phyloP scores from a whole-genome alignment of 92 coral and sea anemone genomes.

The Scolanthus callimorphus region DNA sequence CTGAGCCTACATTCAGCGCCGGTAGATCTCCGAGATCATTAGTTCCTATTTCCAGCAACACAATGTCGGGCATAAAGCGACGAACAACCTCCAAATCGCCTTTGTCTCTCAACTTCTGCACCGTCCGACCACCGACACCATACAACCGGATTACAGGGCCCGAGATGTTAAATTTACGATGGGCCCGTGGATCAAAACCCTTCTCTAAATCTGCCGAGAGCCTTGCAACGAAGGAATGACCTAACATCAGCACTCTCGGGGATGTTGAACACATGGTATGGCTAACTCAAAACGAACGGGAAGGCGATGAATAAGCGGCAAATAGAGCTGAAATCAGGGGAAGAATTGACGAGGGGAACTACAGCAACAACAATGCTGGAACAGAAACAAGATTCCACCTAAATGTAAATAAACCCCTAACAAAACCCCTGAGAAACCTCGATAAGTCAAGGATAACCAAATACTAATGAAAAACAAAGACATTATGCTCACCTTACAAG shows the following conservation, averaged over 20 bases:
- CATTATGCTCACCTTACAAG: too few species aligned
- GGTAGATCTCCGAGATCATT: conserved; percentile 1
- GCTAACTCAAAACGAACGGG: too few species aligned
- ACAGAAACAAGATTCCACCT: too few species aligned
- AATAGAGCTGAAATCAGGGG: too few species aligned
- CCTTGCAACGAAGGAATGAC: conserved; percentile 41
- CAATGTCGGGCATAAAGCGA: conserved; percentile 13
- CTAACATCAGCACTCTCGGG: conserved; percentile 34
- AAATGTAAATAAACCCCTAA: too few species aligned
- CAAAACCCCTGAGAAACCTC: too few species aligned
- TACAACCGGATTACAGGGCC: conserved; percentile 17
- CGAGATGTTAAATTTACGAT: conserved; percentile 8
- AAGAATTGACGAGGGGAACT: too few species aligned
- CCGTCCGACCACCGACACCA: conserved; percentile 33
- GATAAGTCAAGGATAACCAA: too few species aligned
- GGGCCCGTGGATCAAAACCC: conserved; percentile 22
- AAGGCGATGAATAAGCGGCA: too few species aligned
- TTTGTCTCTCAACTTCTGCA: conserved; percentile 5
- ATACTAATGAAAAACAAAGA: too few species aligned
- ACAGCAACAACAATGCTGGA: too few species aligned
- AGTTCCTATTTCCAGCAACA: conserved; percentile 39
- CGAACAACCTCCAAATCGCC: conserved; percentile 20
- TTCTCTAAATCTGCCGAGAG: conserved; percentile 11
- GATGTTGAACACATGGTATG: conserved; percentile 1
- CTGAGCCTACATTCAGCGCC: conserved; percentile 19